Percentiles rank a stretch among this genome's conserved stretches.
phyloP scores from a whole-genome alignment of 2,797 vertebrate genomes.

The Acipenser ruthenus region DNA sequence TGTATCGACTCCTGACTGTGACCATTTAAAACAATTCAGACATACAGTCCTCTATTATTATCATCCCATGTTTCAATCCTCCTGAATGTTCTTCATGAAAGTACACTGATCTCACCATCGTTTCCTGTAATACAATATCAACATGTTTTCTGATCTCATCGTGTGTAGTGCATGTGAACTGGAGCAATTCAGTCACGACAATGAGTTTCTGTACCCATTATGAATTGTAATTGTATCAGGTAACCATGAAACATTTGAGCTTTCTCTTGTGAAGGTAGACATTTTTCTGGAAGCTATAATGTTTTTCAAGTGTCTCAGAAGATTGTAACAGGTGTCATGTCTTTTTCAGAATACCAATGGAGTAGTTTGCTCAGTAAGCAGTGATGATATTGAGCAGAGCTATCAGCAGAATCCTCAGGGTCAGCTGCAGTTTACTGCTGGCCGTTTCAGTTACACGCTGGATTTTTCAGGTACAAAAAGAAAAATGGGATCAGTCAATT shows the following conservation, averaged over 20 bases:
- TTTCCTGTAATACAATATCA: background rate
- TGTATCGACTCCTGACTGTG: too few species aligned
- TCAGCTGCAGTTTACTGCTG: conserved; percentile 32
- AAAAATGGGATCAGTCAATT: conserved; percentile 5
- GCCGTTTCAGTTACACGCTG: conserved; percentile 32
- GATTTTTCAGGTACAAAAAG: conserved; percentile 38
- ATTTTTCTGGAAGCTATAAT: background rate
- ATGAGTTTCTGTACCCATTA: too few species aligned
- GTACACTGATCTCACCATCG: too few species aligned
- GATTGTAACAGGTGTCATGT: too few species aligned
- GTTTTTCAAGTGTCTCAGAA: background rate
- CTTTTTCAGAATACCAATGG: background rate
- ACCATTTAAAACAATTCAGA: too few species aligned
- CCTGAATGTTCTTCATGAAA: too few species aligned
- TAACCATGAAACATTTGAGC: background rate
- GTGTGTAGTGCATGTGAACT: too few species aligned
- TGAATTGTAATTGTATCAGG: conserved; percentile 20
- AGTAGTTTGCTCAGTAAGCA: conserved; percentile 35
- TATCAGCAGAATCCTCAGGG: conserved; percentile 41
- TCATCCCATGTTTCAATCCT: too few species aligned
- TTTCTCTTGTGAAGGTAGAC: background rate
- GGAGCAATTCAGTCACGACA: too few species aligned
- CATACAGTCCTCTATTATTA: too few species aligned
- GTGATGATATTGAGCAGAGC: conserved; percentile 37
- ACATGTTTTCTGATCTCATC: too few species aligned